Base-by-base conservation (phyloP, 2,888 invertebrate genomes). In the Pristionchus fissidentatus region DNA sequence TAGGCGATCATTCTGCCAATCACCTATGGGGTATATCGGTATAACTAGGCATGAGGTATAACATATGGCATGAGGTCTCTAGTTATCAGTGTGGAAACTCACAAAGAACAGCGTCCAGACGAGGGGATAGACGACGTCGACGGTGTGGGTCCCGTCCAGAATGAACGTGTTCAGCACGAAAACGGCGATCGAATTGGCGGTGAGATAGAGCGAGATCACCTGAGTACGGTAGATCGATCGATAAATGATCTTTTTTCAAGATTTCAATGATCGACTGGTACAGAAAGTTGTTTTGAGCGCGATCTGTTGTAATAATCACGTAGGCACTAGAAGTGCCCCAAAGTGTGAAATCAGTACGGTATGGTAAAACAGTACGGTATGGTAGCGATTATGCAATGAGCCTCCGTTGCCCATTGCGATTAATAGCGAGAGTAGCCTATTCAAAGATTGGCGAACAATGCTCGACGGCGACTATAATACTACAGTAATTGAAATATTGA, bases 101-200 rank as follows among this genome's bases (percentile, higher is more conserved):
- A 90, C 90, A 85, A 87, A 88, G 77, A 88, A 87, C 5, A 88
- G 19, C n/a, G 86, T 86, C 84, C 89, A 87, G 26, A 90, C 79
- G 49, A 85, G 79, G 1, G 91, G 91, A 85, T 90, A 91, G 22
- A 89, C 78, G 66, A 87, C 86, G 70, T 90, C 87, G 22, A 87
- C 88, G 2, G 88, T 84, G 32, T 85, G 19, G 1, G 87, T 52
- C 15, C 35, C 70, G 19, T 84, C 84, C 46, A 49, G 73, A 26
- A 49, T 73, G 78, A 75, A 88, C 77, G 79, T 29, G 43, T 80
- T 84, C 41, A 84, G 70, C 8, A 78, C 49, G 55, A 86, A 73
- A 22, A 85, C 46, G 35, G 84, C 78, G 19, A 88, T 13, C 2
- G 88, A 82, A 46, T 83, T 83, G 19, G 55, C 41, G 43, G 85